These are phyloP conservation scores for Holcopasites calliopsidis DNA, from an alignment of 1,140 invertebrate genomes.

Conservation along the genomic window DNA sequence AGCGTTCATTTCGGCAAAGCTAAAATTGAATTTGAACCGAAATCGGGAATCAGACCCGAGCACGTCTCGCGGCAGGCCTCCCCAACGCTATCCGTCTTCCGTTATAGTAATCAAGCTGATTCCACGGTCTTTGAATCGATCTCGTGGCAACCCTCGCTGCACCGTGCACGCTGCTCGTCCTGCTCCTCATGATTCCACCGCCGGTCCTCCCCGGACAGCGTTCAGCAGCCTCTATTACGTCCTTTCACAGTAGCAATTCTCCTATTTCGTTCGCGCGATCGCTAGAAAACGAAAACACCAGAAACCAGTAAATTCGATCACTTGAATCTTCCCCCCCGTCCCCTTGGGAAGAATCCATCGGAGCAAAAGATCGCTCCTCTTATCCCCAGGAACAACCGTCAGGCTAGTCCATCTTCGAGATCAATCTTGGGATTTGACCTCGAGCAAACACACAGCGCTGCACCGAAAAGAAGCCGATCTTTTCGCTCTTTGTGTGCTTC, in stretches of 20 bases:
- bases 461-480: no score
- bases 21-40: neutral
- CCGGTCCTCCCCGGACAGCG: neutral
- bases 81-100: neutral
- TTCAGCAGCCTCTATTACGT: neutral
- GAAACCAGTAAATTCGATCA: no score
- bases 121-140: conserved; percentile 20
- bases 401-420: no score
- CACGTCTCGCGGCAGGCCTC: neutral
- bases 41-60: neutral
- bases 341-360: no score
- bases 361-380: no score
- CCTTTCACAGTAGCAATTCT: neutral
- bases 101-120: conserved; percentile 18
- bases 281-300: no score
- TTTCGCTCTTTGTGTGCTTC: no score
- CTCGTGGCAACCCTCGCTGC: neutral
- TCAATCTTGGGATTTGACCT: no score
- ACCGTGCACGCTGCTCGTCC: conserved; percentile 2
- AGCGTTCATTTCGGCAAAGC: neutral
- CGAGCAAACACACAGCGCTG: no score
- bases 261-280: no score
- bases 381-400: no score
- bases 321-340: no score
- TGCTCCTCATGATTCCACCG: conserved; percentile 13